Evolutionary conservation across 2,113 vertebrate species (phyloP), one percentile per base, ranked within the genome.

Genomic region (Puffinus mauretanicus): DNA sequence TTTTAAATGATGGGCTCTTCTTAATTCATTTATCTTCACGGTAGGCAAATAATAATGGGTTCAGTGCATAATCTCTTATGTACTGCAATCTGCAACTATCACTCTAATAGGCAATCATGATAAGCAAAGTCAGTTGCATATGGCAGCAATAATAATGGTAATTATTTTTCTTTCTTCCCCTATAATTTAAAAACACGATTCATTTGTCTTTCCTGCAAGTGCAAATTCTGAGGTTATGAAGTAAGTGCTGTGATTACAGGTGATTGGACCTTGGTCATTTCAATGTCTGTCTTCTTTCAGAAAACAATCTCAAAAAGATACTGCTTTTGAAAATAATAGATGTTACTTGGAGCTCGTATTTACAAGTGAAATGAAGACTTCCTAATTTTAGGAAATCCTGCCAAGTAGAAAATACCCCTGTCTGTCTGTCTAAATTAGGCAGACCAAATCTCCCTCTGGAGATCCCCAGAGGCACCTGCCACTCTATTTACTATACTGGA

Each of bases 111-210:
- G 20, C 57, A 91, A 79, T 76, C 62, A 82, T 24, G 58, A 76
- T 52, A 87, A 71, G 42, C 8, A 69, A 94, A 94, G 47, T 91
- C 70, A 62, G 60, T 85, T 95, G 86, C 75, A 82, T 85, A 72
- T 70, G 87, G 58, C 42, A 80, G 30, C 12, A 87, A 61, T 79
- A 71, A 87, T 62, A 96, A 26, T n/a, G 44, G 57, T 24, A 91
- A 85, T 94, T 88, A 82, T 61, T 94, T 88, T 93, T 65, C 69
- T 86, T 90, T 93, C n/a, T 93, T 71, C 26, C 6, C 7, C n/a
- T 64, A 5, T 75, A 83, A 92, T 95, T 94, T 88, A 47, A 83
- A 80, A 42, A 25, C 18, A 16, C 0, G 0, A 60, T 90, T 80
- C 22, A 80, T 95, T 95, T 46, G 16, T 82, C 38, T 70, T 90